These are phyloP conservation scores for Ameiurus melas DNA, from an alignment of 2,113 vertebrate species.

Conservation along the genomic window DNA sequence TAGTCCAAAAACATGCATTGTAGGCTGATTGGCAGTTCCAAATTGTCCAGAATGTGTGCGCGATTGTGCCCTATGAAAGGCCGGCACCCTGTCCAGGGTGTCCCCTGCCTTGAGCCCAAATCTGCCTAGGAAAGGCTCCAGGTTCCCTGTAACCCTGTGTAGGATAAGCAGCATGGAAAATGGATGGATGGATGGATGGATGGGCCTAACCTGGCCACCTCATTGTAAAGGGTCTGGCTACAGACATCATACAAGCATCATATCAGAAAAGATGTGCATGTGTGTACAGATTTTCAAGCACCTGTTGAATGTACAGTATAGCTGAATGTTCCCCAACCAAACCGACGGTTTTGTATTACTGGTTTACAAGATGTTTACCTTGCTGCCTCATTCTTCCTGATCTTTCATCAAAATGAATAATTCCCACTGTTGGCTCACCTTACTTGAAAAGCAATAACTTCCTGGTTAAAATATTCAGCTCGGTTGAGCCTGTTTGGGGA, in stretches of 20 bases:
- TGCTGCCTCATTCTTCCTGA: neutral
- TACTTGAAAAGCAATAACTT: neutral
- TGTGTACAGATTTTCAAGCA: neutral
- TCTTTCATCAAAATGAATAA: neutral
- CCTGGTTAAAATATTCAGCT: conserved; percentile 6
- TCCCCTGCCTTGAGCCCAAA: too few species aligned
- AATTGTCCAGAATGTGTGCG: too few species aligned
- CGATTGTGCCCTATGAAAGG: too few species aligned
- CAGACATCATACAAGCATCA: neutral
- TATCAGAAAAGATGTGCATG: neutral
- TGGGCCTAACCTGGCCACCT: neutral
- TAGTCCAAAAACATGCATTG: too few species aligned
- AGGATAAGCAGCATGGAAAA: too few species aligned
- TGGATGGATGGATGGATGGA: too few species aligned
- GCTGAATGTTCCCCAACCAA: neutral
- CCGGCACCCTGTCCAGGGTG: too few species aligned
- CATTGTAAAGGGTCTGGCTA: neutral
- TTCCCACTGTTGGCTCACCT: neutral
- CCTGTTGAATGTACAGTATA: neutral
- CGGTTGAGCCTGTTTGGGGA: neutral
- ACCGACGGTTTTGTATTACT: neutral
- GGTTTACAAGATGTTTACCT: neutral
- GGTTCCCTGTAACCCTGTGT: too few species aligned
- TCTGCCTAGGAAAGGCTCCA: too few species aligned
- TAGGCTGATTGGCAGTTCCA: too few species aligned